Evolutionary conservation across 2,888 invertebrate genomes (phyloP).

Genomic region (Melieria crassipennis): DNA sequence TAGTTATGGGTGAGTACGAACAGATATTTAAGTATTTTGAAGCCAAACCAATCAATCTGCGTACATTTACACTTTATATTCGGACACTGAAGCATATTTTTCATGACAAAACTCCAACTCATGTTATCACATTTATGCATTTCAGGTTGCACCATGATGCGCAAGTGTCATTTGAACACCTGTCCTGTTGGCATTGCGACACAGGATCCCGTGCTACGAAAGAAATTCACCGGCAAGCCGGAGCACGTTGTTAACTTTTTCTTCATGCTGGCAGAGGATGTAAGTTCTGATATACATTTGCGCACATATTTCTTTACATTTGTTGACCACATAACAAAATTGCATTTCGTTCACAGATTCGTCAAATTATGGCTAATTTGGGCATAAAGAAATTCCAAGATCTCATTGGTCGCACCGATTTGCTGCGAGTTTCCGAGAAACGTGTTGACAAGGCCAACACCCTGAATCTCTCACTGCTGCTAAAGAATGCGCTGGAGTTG

Average conservation of each 20-base stretch:
- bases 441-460: constrained; percentile 84
- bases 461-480: constrained; percentile 84
- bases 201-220: constrained; percentile 93
- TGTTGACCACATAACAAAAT: no score
- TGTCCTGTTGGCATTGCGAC: constrained; percentile 99
- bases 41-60: neutral
- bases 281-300: constrained; percentile 60
- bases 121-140: neutral
- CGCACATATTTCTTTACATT: neutral
- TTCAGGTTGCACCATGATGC: constrained; percentile 97
- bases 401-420: constrained; percentile 90
- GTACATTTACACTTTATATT: no score
- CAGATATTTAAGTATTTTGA: neutral
- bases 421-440: constrained; percentile 80
- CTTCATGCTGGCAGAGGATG: constrained; percentile 98
- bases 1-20: constrained; percentile 79
- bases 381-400: constrained; percentile 91
- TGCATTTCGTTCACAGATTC: constrained; percentile 66
- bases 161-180: constrained; percentile 98
- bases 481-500: constrained; percentile 90
- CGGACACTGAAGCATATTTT: no score
- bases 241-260: constrained; percentile 98
- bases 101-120: neutral
- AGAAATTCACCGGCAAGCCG: constrained; percentile 97
- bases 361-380: constrained; percentile 88